phyloP scores from a whole-genome alignment of 2,888 invertebrate species.

The Aethes cnicana region DNA sequence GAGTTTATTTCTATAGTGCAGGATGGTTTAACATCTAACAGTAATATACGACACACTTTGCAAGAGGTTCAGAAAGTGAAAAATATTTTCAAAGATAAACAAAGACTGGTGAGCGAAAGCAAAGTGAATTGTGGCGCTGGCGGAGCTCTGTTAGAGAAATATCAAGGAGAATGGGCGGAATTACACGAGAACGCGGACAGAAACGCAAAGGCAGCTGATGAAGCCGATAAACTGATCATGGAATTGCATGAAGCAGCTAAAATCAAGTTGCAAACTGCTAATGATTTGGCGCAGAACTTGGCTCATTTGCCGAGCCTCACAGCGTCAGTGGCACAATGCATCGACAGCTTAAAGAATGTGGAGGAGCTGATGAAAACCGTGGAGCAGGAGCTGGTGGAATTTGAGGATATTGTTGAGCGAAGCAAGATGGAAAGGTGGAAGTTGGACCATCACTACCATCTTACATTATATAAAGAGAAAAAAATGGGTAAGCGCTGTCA shows the following conservation, averaged over 20 bases:
- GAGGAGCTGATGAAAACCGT: conserved; percentile 83
- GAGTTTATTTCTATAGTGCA: conserved; percentile 76
- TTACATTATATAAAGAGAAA: conserved; percentile 87
- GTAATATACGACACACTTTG: conserved; percentile 66
- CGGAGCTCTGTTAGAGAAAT: conserved; percentile 85
- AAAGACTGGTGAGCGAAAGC: conserved; percentile 55
- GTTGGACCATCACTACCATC: conserved; percentile 86
- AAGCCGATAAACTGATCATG: conserved; percentile 69
- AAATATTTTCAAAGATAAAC: conserved; percentile 71
- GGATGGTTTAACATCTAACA: conserved; percentile 69
- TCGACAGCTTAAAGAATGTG: conserved; percentile 76
- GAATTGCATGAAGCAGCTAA: conserved; percentile 62
- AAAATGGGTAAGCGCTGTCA: conserved; percentile 82
- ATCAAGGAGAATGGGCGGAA: conserved; percentile 87
- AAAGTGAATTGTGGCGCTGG: conserved; percentile 84
- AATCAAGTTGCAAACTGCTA: conserved; percentile 57
- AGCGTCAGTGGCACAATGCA: conserved; percentile 75
- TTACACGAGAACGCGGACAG: conserved; percentile 86
- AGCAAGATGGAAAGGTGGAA: conserved; percentile 87
- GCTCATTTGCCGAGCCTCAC: conserved; percentile 64
- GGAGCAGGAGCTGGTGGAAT: conserved; percentile 84
- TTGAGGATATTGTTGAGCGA: conserved; percentile 87
- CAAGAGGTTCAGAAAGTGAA: conserved; percentile 74
- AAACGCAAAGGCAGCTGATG: conserved; percentile 84
- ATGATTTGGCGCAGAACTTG: conserved; percentile 62